A percentile compares a stretch with the other conserved stretches of the same genome.
Evolutionary conservation across 1,140 invertebrate species (phyloP).

Genomic region (Dreissena polymorpha): DNA sequence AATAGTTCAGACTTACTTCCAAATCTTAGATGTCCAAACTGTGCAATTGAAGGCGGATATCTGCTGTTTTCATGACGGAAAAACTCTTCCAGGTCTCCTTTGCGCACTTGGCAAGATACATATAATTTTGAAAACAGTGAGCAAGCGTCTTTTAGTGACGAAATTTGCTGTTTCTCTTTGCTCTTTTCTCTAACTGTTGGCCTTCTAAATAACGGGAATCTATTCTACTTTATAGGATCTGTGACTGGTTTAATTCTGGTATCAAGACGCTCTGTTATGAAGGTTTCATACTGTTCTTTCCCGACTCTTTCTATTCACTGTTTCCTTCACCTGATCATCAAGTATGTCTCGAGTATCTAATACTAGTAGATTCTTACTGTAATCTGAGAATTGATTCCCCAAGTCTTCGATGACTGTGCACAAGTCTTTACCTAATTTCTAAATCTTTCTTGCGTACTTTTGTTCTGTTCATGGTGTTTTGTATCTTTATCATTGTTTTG

Average conservation of each 20-base stretch:
- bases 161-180: conserved; percentile 16
- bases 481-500: background rate
- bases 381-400: background rate
- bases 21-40: background rate
- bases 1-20: conserved; percentile 4
- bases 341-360: conserved; percentile 1
- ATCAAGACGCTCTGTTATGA: background rate
- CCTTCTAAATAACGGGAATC: background rate
- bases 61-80: conserved; percentile 26
- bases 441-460: background rate
- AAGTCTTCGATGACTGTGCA: background rate
- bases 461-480: conserved; percentile 9
- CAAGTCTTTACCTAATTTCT: background rate
- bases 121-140: conserved; percentile 41
- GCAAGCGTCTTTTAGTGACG: conserved; percentile 23
- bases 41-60: background rate
- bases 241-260: background rate
- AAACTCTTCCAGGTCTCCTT: conserved; percentile 37
- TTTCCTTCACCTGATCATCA: background rate
- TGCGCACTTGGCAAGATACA: conserved; percentile 33
- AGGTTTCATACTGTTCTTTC: background rate
- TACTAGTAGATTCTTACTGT: background rate
- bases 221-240: background rate
- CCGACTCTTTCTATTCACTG: background rate
- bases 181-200: background rate